phyloP scores from a whole-genome alignment of 2,797 vertebrate species.

The Cuniculus paca region DNA sequence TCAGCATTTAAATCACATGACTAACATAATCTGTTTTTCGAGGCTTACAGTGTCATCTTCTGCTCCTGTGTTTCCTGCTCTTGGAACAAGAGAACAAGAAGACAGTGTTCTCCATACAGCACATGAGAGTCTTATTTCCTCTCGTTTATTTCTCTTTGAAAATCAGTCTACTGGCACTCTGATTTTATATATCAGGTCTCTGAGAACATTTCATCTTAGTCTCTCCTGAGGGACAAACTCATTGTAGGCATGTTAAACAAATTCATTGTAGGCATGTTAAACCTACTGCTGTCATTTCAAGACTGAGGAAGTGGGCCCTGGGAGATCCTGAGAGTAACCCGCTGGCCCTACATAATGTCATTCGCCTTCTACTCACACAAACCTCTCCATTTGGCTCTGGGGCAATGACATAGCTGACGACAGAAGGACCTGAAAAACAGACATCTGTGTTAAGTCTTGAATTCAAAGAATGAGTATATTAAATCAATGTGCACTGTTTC shows the following conservation, averaged over 20 bases:
- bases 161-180: neutral
- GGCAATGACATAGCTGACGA: neutral
- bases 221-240: neutral
- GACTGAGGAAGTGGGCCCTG: neutral
- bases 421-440: neutral
- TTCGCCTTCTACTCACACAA: neutral
- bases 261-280: neutral
- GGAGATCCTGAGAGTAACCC: neutral
- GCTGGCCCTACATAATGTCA: neutral
- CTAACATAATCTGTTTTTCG: neutral
- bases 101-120: neutral
- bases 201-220: constrained; percentile 3
- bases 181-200: neutral
- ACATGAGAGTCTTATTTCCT: neutral
- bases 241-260: neutral
- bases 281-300: neutral
- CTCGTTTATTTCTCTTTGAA: neutral
- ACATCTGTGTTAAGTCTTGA: neutral
- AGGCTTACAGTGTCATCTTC: neutral
- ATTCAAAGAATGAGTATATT: neutral
- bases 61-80: neutral
- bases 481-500: neutral
- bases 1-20: neutral
- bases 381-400: neutral
- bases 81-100: neutral